Conservation (phyloP, 2,888 invertebrate genomes). For the Arenicola marina region DNA sequence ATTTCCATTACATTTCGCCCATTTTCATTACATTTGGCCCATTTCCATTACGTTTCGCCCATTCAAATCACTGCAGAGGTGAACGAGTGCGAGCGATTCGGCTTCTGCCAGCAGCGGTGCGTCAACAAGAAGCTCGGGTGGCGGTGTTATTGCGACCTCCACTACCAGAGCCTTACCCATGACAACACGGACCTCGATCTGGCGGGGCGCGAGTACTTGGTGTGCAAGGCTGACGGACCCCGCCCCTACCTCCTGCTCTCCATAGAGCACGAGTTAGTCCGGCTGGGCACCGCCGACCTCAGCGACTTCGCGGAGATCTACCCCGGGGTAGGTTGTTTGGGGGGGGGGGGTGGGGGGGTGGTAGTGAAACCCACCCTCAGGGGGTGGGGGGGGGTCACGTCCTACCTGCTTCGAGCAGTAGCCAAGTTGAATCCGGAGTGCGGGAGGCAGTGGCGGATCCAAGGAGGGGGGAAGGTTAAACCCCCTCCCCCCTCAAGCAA, state of each 20-base stretch:
- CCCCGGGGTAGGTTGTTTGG: neutral
- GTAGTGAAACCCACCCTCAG: too few species aligned
- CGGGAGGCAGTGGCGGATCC: too few species aligned
- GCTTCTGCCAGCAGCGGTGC: conserved; percentile 1
- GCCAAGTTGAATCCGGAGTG: too few species aligned
- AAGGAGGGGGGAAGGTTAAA: too few species aligned
- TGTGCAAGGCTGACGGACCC: neutral
- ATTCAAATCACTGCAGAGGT: neutral
- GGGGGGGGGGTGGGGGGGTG: neutral
- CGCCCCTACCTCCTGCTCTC: neutral
- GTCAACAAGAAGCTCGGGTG: conserved; percentile 1
- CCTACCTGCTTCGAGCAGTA: too few species aligned
- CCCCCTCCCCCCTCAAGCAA: too few species aligned
- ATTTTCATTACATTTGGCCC: neutral
- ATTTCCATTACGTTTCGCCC: neutral
- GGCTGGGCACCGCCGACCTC: neutral
- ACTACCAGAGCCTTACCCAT: neutral
- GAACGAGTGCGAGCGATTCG: conserved; percentile 3
- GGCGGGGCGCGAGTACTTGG: neutral
- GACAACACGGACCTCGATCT: too few species aligned
- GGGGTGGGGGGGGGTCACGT: too few species aligned
- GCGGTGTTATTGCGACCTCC: neutral
- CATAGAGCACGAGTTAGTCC: neutral
- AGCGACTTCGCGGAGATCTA: neutral
- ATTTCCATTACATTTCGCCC: too few species aligned